Conservation (phyloP, 2,888 invertebrate genomes). For the Notocelia uddmanniana region DNA sequence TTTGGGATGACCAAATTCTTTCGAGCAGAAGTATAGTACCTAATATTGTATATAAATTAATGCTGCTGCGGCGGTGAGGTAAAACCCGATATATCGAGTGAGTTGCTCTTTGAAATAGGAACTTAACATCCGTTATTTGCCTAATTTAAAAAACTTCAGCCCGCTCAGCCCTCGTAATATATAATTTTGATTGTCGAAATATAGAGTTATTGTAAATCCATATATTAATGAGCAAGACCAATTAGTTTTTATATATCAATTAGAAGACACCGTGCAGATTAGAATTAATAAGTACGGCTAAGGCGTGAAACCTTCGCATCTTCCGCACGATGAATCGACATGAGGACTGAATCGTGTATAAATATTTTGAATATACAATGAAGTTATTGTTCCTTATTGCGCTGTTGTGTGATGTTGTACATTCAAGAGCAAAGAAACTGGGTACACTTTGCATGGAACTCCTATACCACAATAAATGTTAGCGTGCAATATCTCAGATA, state of each 20-base stretch:
- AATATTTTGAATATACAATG: conserved; percentile 11
- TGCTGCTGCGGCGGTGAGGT: no score
- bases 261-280: not conserved
- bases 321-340: conserved; percentile 17
- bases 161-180: no score
- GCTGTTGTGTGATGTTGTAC: not conserved
- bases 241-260: not conserved
- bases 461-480: not conserved
- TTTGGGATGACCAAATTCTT: no score
- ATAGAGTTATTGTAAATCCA: not conserved
- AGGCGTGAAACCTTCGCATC: not conserved
- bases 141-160: no score
- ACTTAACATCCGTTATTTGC: no score
- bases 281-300: not conserved
- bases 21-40: no score
- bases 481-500: no score
- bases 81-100: no score
- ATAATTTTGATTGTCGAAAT: no score
- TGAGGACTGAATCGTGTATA: conserved; percentile 18
- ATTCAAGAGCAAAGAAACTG: not conserved
- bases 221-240: not conserved
- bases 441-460: not conserved
- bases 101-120: no score
- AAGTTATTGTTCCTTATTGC: conserved; percentile 31
- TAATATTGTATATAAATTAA: no score